These are phyloP conservation scores for Carassius gibelio DNA, from an alignment of 2,113 vertebrate genomes.

Conservation along the genomic window DNA sequence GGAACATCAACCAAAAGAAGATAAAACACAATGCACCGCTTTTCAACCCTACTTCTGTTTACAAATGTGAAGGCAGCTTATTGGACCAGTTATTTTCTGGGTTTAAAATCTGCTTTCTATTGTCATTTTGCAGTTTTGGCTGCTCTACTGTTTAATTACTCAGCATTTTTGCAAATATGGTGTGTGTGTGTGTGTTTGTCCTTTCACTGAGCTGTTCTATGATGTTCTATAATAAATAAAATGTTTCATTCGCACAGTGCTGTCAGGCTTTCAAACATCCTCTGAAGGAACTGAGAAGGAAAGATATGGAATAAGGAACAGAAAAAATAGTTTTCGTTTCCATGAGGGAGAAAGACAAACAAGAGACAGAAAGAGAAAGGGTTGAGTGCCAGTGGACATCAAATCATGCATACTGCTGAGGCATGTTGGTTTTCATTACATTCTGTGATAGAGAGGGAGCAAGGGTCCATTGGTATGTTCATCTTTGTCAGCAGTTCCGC, in stretches of 20 bases:
- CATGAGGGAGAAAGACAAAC: neutral
- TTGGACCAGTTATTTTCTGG: neutral
- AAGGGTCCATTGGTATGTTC: slow-evolving; percentile 7
- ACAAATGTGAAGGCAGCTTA: neutral
- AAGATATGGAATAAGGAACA: neutral
- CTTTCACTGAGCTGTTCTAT: slow-evolving; percentile 24
- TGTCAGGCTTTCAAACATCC: slow-evolving; percentile 29
- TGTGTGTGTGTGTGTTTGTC: neutral
- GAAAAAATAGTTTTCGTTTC: slow-evolving; percentile 1
- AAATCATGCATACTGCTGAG: slow-evolving; percentile 29
- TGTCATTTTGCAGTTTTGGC: neutral
- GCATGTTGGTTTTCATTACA: slow-evolving; percentile 31
- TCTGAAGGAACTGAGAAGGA: slow-evolving; percentile 23
- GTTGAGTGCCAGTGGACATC: neutral
- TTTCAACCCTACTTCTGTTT: neutral
- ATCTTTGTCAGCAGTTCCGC: neutral
- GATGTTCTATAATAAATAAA: slow-evolving; percentile 34
- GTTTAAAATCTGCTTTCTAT: neutral
- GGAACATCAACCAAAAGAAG: too few species aligned
- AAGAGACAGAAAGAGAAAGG: neutral
- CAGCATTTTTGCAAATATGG: neutral
- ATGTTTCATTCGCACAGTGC: neutral
- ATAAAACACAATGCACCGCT: too few species aligned
- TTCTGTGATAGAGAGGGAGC: neutral
- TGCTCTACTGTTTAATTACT: neutral